phyloP scores from a whole-genome alignment of 2,113 vertebrate species.

The Scomber colias region DNA sequence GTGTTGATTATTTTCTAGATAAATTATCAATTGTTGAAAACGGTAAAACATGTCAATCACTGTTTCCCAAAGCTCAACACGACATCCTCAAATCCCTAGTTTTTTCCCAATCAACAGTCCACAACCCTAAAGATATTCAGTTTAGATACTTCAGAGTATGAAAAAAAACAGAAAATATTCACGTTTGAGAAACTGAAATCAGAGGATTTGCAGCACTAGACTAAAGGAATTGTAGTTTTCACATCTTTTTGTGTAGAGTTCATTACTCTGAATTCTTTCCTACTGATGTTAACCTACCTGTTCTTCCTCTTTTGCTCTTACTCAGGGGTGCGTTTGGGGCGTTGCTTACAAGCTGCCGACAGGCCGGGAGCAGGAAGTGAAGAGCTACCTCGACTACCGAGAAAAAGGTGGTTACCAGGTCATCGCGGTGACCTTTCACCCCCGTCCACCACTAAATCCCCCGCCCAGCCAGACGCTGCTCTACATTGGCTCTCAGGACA shows the following conservation, averaged over 20 bases:
- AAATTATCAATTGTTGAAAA: too few relatives aligned
- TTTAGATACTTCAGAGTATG: too few relatives aligned
- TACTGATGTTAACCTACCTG: background rate
- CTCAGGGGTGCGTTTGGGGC: conserved; percentile 95
- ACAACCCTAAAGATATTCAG: too few relatives aligned
- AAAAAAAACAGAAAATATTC: too few relatives aligned
- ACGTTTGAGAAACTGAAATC: too few relatives aligned
- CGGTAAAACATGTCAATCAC: too few relatives aligned
- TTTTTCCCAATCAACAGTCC: too few relatives aligned
- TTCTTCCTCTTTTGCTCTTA: background rate
- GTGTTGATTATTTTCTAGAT: too few relatives aligned
- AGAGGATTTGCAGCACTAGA: too few relatives aligned
- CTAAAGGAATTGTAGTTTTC: too few relatives aligned
- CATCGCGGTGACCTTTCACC: conserved; percentile 89
- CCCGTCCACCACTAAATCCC: conserved; percentile 63
- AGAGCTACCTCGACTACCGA: conserved; percentile 93
- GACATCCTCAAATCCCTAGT: too few relatives aligned
- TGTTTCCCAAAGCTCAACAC: too few relatives aligned
- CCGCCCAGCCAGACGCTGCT: conserved; percentile 85
- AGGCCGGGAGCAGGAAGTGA: conserved; percentile 93
- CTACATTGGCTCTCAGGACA: conserved; percentile 94
- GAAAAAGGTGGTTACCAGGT: conserved; percentile 97
- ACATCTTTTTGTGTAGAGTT: background rate
- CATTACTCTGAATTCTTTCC: background rate
- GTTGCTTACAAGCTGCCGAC: conserved; percentile 94